These are phyloP conservation scores for Euschistus heros DNA, from an alignment of 1,140 invertebrate genomes.

Conservation along the genomic window DNA sequence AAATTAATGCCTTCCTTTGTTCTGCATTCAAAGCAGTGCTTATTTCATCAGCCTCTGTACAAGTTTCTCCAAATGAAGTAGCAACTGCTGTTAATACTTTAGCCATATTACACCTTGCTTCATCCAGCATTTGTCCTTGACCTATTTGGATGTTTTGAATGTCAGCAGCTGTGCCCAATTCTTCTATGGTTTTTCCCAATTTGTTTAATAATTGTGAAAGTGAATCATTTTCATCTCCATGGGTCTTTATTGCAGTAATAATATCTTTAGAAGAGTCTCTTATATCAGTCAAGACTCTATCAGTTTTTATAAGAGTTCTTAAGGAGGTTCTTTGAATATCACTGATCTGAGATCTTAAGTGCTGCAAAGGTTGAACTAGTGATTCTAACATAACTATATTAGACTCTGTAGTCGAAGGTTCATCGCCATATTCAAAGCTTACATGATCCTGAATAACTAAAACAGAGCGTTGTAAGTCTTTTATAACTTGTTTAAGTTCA, in stretches of 20 bases:
- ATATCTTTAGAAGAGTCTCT: constrained; percentile 15
- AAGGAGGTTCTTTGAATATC: constrained; percentile 17
- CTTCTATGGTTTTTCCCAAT: neutral
- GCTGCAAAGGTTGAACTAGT: constrained; percentile 29
- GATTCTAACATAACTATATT: constrained; percentile 30
- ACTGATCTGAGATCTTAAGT: constrained; percentile 25
- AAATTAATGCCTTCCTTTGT: constrained; percentile 18
- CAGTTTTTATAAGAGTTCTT: constrained; percentile 21
- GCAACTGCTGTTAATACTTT: neutral
- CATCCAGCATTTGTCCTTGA: constrained; percentile 13
- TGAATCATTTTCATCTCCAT: neutral
- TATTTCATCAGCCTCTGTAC: constrained; percentile 18
- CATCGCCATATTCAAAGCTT: constrained; percentile 31
- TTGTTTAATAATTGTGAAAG: neutral
- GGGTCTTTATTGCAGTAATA: neutral
- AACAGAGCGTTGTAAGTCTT: constrained; percentile 31
- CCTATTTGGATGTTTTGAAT: constrained; percentile 12
- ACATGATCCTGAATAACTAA: constrained; percentile 31
- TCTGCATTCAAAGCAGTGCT: neutral
- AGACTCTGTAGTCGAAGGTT: constrained; percentile 29
- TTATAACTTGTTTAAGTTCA: constrained; percentile 27
- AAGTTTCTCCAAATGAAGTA: neutral
- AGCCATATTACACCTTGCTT: constrained; percentile 14
- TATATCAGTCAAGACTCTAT: constrained; percentile 10
- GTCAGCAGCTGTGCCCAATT: constrained; percentile 16